Base-by-base conservation (phyloP, 2,113 vertebrate genomes). In the Symphodus melops region DNA sequence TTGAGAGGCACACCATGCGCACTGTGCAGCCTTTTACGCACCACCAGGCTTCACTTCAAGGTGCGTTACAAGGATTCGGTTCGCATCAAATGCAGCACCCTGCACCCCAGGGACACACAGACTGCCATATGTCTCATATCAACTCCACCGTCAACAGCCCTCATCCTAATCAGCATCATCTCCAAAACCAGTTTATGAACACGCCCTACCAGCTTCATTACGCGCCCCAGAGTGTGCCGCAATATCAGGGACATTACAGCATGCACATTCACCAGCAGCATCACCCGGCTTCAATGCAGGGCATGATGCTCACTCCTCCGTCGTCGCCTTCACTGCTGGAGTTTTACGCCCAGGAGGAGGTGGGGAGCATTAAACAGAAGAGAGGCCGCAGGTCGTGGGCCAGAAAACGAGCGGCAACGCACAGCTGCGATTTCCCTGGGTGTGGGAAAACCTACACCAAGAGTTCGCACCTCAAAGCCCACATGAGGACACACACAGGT, bases 401-500 rank as follows among this genome's bases (percentile, higher is more conserved):
- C 9, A 91, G 96, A 67, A 97, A 97, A 76, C 94, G 96, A 13
- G 93, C 96, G 0, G 96, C 96, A 25, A 96, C 96, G 63, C 96
- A 97, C 94, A 97, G 86, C 94, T 97, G 96, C 85, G 96, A 97
- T 77, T 97, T 95, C 79, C 95, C 95, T 1, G 96, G 95, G 36
- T 97, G 96, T 68, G 96, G 96, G 73, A 97, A 97, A 78, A 97
- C 96, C 0, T 97, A 97, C 91, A 97, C 96, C 8, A 97, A 97
- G 89, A 97, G 96, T 77, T 97, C 96, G 0, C 96, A 97, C 68
- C 95, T 97, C 49, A 97, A 97, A 84, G 96, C 96, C 2, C 96
- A 97, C 89, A 96, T 97, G 96, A 91, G 96, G 39, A 97, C 96
- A 8, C 96, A 97, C 86, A 97, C 96, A 67, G 96, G 96, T 97